A percentile compares a stretch with the other conserved stretches of the same genome.
Evolutionary conservation across 2,888 invertebrate genomes (phyloP).

Genomic region (Orthosia gothica): DNA sequence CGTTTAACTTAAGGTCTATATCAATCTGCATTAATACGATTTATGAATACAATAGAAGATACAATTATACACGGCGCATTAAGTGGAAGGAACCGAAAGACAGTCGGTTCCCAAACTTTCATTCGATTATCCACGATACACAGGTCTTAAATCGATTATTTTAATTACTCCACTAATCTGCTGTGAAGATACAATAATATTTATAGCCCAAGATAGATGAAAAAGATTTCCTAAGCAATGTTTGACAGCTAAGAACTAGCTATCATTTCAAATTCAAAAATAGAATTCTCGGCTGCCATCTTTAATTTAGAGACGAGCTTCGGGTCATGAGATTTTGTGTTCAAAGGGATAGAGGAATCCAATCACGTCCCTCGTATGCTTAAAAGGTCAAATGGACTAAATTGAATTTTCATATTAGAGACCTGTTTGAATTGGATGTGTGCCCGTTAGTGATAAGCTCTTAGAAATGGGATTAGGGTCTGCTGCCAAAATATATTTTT

Average conservation of each 20-base stretch:
- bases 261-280: background rate
- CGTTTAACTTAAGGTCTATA: slow-evolving; percentile 10
- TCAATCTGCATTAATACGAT: slow-evolving; percentile 8
- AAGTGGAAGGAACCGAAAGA: slow-evolving; percentile 8
- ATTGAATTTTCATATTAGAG: slow-evolving; percentile 36
- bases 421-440: slow-evolving; percentile 1
- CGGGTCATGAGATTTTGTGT: slow-evolving; percentile 11
- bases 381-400: slow-evolving; percentile 16
- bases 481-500: background rate
- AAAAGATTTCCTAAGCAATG: slow-evolving; percentile 8
- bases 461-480: background rate
- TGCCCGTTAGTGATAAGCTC: slow-evolving; percentile 16
- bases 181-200: slow-evolving; percentile 43
- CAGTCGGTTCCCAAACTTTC: slow-evolving; percentile 56
- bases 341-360: slow-evolving; percentile 24
- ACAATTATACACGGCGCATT: slow-evolving; percentile 13
- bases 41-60: slow-evolving; percentile 19
- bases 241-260: background rate
- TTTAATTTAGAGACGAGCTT: background rate
- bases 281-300: background rate
- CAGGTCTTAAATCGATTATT: slow-evolving; percentile 49
- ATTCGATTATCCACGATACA: slow-evolving; percentile 49
- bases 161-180: slow-evolving; percentile 28
- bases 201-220: slow-evolving; percentile 3
- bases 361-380: slow-evolving; percentile 22